Evolutionary conservation across 1,140 invertebrate genomes (phyloP), one percentile per base, ranked within the genome.

Genomic region (Aphaenogaster floridana): DNA sequence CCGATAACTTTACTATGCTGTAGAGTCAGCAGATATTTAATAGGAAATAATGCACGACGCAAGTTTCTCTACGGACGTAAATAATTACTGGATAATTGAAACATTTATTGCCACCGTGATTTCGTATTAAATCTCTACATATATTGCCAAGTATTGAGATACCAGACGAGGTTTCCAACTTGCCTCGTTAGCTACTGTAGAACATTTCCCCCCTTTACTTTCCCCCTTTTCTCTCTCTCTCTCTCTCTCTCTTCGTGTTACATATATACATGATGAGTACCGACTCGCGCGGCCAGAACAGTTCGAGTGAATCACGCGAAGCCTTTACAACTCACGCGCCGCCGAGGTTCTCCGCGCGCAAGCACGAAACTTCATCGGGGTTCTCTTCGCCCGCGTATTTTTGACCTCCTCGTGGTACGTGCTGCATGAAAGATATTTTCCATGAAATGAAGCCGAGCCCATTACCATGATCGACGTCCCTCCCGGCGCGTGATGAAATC

Each of bases 231-330:
- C 42, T 52, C 39, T 34, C 13, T 42, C 45, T 68, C 13, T 71
- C 21, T 57, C 42, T 36, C 63, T 59, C 15, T 59, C 79, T 45
- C 34, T 48, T 8, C 17, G 15, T 57, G 39, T 48, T 50, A 39
- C 34, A 52, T 83, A 61, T 83, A 15, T 72, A 72, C n/a, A 36
- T 28, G 42, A 83, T 71, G 78, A 69, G 52, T 54, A 81, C 63
- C 61, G 21, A 69, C 52, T 52, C 28, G 66, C 66, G 36, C 52
- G 39, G 39, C n/a, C 42, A 50, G 80, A 84, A 84, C 80, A 28
- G 28, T 52, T 61, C 45, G 80, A 84, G 42, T 61, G 80, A 84
- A 84, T 74, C 80, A 84, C 69, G 80, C 54, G 80, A 84, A 74
- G 45, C 69, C 69, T 74, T 74, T 74, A 61, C 54, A 74, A 74